A percentile compares a stretch with the other conserved stretches of the same genome.
These are phyloP conservation scores for Anas acuta DNA, from an alignment of 2,797 vertebrate genomes.

Conservation along the genomic window DNA sequence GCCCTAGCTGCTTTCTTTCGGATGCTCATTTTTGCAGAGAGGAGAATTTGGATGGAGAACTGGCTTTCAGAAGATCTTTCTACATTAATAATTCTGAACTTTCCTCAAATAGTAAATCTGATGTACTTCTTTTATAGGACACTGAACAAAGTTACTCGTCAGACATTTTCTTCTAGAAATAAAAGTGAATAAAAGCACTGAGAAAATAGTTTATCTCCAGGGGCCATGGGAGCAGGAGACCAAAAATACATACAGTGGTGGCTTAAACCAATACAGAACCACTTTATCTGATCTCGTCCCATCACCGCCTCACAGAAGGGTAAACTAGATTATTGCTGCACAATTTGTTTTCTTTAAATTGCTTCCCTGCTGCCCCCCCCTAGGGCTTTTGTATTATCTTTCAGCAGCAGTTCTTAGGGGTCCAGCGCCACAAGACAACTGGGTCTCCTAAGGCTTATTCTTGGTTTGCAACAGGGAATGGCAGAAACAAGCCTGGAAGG, in stretches of 20 bases:
- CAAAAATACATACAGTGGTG: neutral
- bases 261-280: neutral
- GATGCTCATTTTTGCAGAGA: neutral
- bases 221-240: neutral
- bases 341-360: neutral
- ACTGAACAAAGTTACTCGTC: neutral
- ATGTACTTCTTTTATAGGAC: neutral
- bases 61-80: neutral
- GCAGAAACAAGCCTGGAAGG: neutral
- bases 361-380: neutral
- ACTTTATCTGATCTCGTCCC: neutral
- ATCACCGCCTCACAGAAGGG: neutral
- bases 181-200: neutral
- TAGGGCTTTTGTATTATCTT: neutral
- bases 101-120: neutral
- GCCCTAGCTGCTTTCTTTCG: neutral
- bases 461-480: neutral
- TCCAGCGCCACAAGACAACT: neutral
- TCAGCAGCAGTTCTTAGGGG: neutral
- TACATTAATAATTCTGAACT: neutral
- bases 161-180: neutral
- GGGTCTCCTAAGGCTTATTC: neutral
- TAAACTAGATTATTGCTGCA: neutral
- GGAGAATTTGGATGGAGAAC: neutral
- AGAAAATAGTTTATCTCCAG: neutral